Evolutionary conservation across 2,888 invertebrate species (phyloP).

Genomic region (Troglohyphantes excavatus): DNA sequence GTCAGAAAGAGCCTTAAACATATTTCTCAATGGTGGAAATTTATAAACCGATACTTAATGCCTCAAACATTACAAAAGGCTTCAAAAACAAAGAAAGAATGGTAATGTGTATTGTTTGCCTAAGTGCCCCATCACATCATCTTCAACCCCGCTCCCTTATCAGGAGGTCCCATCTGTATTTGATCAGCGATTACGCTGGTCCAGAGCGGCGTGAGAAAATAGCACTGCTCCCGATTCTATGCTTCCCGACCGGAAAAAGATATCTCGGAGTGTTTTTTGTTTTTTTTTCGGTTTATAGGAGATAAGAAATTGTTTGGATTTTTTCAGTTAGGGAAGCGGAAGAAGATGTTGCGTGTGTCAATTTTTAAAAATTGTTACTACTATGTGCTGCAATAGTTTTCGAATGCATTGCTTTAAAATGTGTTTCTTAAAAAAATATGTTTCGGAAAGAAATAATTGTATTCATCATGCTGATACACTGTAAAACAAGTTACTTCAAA

Average conservation of each 20-base stretch:
- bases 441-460: too few species aligned
- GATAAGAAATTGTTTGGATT: too few species aligned
- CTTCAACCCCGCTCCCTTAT: constrained; percentile 7
- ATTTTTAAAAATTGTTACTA: too few species aligned
- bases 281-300: neutral
- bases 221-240: constrained; percentile 9
- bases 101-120: constrained; percentile 16
- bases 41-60: neutral
- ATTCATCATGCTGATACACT: too few species aligned
- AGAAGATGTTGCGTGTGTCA: too few species aligned
- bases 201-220: constrained; percentile 23
- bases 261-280: neutral
- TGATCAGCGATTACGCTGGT: neutral
- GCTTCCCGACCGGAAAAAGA: neutral
- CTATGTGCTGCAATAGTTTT: too few species aligned
- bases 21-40: neutral
- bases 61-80: neutral
- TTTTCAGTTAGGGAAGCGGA: too few species aligned
- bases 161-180: constrained; percentile 25
- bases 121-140: neutral
- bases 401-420: too few species aligned
- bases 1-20: neutral
- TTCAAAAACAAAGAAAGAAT: constrained; percentile 1
- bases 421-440: too few species aligned
- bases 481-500: too few species aligned